Conservation (phyloP, 2,797 vertebrate species). For the Distichodus sexfasciatus region DNA sequence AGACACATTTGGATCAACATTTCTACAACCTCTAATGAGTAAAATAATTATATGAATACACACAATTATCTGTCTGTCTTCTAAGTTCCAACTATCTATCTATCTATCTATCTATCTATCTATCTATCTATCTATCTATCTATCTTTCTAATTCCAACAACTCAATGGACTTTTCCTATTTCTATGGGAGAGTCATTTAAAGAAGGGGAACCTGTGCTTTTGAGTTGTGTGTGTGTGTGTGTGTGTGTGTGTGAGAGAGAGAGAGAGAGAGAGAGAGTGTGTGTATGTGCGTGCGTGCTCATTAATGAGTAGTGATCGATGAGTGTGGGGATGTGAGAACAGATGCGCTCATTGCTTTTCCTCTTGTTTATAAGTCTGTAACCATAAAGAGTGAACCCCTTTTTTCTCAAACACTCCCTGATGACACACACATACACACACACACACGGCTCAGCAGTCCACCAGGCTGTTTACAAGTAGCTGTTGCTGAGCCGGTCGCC, state of each 20-base stretch:
- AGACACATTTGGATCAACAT: no score
- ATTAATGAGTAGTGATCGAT: constrained; percentile 50
- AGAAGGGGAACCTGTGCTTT: no score
- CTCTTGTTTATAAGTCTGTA: constrained; percentile 41
- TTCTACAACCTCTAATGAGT: no score
- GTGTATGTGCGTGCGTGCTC: constrained; percentile 32
- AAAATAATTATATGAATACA: no score
- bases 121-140: no score
- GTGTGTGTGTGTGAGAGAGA: no score
- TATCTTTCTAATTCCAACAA: no score
- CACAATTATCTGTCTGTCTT: no score
- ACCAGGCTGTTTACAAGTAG: constrained; percentile 23
- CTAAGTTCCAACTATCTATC: no score
- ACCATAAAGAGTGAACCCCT: constrained; percentile 35
- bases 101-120: no score
- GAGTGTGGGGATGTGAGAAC: constrained; percentile 28
- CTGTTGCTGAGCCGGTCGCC: constrained; percentile 22
- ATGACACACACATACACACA: constrained; percentile 15
- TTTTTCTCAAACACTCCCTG: constrained; percentile 9
- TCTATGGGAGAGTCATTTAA: no score
- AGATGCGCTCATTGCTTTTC: constrained; percentile 37
- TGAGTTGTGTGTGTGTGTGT: constrained; percentile 7
- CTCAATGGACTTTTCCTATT: no score
- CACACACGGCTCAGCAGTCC: background rate
- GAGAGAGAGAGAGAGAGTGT: background rate